These are phyloP conservation scores for Trigoniulus corallinus DNA, from an alignment of 1,140 invertebrate genomes.

Conservation along the genomic window DNA sequence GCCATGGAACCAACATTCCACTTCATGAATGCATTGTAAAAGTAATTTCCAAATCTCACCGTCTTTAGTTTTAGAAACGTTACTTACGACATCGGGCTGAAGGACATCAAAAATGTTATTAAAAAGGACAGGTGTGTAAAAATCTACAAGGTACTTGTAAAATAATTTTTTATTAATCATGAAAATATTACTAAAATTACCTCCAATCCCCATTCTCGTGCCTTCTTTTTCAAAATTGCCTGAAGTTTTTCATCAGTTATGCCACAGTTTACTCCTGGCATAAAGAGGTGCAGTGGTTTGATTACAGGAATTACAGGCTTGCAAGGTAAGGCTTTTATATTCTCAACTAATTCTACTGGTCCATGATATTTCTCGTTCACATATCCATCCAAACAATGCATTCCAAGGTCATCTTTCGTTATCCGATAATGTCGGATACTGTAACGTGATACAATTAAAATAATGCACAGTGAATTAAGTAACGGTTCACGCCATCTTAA, in stretches of 20 bases:
- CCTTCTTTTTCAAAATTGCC: slow-evolving; percentile 21
- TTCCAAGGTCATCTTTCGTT: neutral
- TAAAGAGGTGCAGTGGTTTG: slow-evolving; percentile 18
- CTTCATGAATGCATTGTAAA: neutral
- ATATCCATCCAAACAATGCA: neutral
- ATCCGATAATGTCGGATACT: neutral
- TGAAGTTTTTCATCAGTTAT: slow-evolving; percentile 28
- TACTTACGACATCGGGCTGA: neutral
- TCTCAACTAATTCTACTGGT: neutral
- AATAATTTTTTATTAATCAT: neutral
- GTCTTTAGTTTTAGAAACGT: neutral
- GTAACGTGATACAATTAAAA: no score
- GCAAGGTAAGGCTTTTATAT: slow-evolving; percentile 7
- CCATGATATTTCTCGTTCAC: neutral
- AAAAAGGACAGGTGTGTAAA: no score
- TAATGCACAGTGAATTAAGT: neutral
- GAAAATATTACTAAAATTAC: neutral
- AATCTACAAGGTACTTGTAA: no score
- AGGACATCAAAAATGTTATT: slow-evolving; percentile 13
- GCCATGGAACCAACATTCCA: neutral
- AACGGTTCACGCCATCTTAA: neutral
- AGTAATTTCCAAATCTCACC: neutral
- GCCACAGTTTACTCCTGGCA: slow-evolving; percentile 27
- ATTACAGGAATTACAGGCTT: slow-evolving; percentile 23
- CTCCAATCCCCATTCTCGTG: slow-evolving; percentile 9